These are phyloP conservation scores for Cebidichthys violaceus DNA, from an alignment of 2,113 vertebrate genomes.

Conservation along the genomic window DNA sequence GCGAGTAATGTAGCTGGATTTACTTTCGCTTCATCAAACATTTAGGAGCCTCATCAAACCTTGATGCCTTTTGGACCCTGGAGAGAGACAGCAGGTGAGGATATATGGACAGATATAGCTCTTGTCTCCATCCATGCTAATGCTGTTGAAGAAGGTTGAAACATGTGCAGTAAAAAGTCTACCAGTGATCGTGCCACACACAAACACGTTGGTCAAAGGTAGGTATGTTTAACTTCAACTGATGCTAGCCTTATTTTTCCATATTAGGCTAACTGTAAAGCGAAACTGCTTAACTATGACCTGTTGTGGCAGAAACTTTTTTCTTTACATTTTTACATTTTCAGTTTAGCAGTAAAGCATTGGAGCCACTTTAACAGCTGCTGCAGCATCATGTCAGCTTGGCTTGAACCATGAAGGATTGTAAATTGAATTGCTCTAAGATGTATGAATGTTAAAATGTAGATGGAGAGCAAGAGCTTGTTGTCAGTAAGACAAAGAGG, in stretches of 20 bases:
- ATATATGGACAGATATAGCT: neutral
- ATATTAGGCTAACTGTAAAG: neutral
- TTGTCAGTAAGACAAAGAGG: neutral
- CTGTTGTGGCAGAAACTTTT: neutral
- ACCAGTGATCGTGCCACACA: neutral
- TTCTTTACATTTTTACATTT: neutral
- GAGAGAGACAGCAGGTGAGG: neutral
- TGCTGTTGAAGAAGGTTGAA: neutral
- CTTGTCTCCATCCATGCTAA: neutral
- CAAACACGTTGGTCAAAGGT: neutral
- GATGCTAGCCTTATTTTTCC: neutral
- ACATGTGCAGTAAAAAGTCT: neutral
- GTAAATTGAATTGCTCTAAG: conserved; percentile 6
- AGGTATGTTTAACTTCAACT: neutral
- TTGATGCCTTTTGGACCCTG: neutral
- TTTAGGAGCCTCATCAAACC: conserved; percentile 8
- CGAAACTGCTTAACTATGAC: neutral
- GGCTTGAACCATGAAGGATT: neutral
- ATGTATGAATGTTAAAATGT: conserved; percentile 8
- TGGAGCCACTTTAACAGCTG: neutral
- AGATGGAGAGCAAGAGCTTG: conserved; percentile 4
- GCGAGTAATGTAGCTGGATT: neutral
- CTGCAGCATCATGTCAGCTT: neutral
- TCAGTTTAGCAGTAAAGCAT: neutral
- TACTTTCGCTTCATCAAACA: conserved; percentile 6